These are phyloP conservation scores for Psylliodes chrysocephalus DNA, from an alignment of 2,888 invertebrate genomes.

Conservation along the genomic window DNA sequence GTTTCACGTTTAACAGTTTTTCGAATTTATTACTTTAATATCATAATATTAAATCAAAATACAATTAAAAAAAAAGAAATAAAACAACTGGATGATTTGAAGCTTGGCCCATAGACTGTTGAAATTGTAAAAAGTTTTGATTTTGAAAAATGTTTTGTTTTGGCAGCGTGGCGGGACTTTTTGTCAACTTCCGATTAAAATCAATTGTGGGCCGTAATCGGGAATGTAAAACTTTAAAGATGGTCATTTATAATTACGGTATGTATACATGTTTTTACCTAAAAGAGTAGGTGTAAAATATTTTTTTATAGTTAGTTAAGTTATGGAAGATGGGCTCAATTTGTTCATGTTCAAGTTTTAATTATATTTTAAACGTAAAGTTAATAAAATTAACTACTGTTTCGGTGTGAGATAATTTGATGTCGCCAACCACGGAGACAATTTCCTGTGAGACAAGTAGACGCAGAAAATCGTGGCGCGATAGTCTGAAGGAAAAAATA, in stretches of 20 bases:
- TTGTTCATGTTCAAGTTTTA: neutral
- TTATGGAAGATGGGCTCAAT: neutral
- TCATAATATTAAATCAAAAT: too few species aligned
- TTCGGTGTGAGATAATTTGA: too few species aligned
- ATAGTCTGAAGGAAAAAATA: too few species aligned
- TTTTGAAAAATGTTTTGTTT: slow-evolving; percentile 25
- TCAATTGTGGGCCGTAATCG: slow-evolving; percentile 23
- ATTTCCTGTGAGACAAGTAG: too few species aligned
- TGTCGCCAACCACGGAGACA: too few species aligned
- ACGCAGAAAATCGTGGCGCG: too few species aligned
- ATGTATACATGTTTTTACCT: neutral
- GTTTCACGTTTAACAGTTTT: too few species aligned
- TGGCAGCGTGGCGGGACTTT: slow-evolving; percentile 7
- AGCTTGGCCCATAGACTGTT: neutral
- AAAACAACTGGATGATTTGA: too few species aligned
- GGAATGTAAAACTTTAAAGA: slow-evolving; percentile 5
- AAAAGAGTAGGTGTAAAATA: neutral
- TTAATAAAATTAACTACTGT: too few species aligned
- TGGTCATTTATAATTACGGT: neutral
- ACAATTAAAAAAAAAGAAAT: too few species aligned
- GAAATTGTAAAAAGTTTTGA: slow-evolving; percentile 2
- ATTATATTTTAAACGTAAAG: too few species aligned
- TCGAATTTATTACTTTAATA: too few species aligned
- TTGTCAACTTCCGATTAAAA: slow-evolving; percentile 26
- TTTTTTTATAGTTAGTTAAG: neutral